Base-by-base conservation (phyloP, 1,140 invertebrate species). In the Ceratitis capitata region DNA sequence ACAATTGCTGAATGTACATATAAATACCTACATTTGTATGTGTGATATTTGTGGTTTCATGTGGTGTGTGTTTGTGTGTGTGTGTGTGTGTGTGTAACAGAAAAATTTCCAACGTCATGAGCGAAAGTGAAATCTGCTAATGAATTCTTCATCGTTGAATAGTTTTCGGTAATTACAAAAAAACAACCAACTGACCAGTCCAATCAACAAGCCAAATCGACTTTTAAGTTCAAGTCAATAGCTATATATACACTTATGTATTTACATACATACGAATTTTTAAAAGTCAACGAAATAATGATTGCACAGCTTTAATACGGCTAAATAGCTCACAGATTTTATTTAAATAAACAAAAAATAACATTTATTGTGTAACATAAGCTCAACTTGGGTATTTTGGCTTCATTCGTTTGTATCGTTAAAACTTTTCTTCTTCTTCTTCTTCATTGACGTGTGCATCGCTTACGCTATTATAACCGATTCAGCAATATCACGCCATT, bases 131-230 rank as follows among this genome's bases (percentile, higher is more conserved):
- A 90, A 90, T 90, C 89, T 89, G 89, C 89, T 90, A 91, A 90
- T 90, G 89, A 90, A 90, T 90, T 90, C 89, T 90, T 90, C 89
- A 90, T 89, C 89, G 89, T 90, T 90, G 89, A 90, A 90, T 90
- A 90, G 89, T 90, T 90, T 89, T 89, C 89, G 90, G 89, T 90
- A 88, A 90, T 90, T 90, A 90, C 69, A 19, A 61, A 7, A 61
- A 19, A 53, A 12, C 51, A 12, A 14, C 51, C 51, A 53, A n/a
- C 32, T 1, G 9, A 74, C 32, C 64, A 74, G 35, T 39, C 19
- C 64, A 74, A 74, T 39, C 64, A 78, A 78, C 69, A 83, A 83
- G 16, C 19, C 19, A 58, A 83, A n/a, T 83, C 45, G 47, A 19
- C 26, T 32, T 83, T 82, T 53, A 53, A 53, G 47, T 51, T 83